These are phyloP conservation scores for Chrysomela aeneicollis DNA, from an alignment of 2,888 invertebrate genomes.

Conservation along the genomic window DNA sequence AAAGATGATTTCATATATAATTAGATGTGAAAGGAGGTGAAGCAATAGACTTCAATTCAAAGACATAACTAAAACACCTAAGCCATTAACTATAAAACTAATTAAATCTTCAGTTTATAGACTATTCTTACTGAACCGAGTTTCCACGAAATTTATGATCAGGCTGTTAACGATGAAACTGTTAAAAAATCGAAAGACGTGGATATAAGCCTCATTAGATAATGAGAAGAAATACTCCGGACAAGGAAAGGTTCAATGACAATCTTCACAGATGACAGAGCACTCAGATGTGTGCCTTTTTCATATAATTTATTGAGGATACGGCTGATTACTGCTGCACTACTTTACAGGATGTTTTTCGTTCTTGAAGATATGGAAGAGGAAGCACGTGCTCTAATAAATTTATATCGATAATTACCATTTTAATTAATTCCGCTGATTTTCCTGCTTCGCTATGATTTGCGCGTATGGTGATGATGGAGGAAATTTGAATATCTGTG, in stretches of 20 bases:
- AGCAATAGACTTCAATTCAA: neutral
- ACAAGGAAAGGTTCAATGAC: conserved; percentile 18
- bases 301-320: conserved; percentile 37
- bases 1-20: neutral
- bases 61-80: neutral
- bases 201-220: conserved; percentile 31
- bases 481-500: conserved; percentile 15
- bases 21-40: neutral
- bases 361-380: conserved; percentile 25
- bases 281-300: conserved; percentile 16
- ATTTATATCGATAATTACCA: conserved; percentile 24
- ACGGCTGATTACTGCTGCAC: conserved; percentile 35
- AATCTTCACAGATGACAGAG: conserved; percentile 33
- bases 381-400: conserved; percentile 37
- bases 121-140: neutral
- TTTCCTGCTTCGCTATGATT: conserved; percentile 14
- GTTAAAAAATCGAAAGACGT: conserved; percentile 22
- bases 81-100: conserved; percentile 1
- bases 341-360: conserved; percentile 36
- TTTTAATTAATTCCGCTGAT: conserved; percentile 29
- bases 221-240: conserved; percentile 21
- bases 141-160: conserved; percentile 16
- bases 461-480: conserved; percentile 13
- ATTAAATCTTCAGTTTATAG: conserved; percentile 7
- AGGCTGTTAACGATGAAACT: conserved; percentile 15